Base-by-base conservation (phyloP, 2,888 invertebrate species). In the Drosophila mayaguana region DNA sequence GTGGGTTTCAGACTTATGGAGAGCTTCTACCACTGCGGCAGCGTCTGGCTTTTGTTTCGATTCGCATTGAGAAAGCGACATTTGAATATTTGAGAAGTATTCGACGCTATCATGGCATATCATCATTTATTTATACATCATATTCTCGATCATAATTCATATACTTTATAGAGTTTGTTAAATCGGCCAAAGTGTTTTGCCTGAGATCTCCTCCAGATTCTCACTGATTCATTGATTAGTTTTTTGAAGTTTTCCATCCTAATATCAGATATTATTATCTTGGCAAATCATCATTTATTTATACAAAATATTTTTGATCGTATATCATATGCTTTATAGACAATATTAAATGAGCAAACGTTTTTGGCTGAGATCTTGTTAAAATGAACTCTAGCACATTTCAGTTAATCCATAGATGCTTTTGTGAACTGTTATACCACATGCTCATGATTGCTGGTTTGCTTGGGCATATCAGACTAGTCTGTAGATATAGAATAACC, bases 61-160 rank as follows among this genome's bases (percentile, higher is more conserved):
- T 25, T 53, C 53, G 53, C 53, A 53, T 36, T 38, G 53, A 54
- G 54, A 54, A 54, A 54, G 54, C 54, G n/a, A 9, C 16, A 54
- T 54, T 54, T 54, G 18, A 54, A 54, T 54, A 51, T 54, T 54
- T 25, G 18, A 40, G 3, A 25, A 36, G 16, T 2, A 53, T 36
- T 22, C 22, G 12, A 54, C 40, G 14, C 38, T 12, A 14, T 38
- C 54, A n/a, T 18, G 25, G 22, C 53, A 38, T 54, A 54, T 54
- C 54, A 54, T 25, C 54, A 54, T 25, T 54, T 54, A 54, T 54
- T 38, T 54, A 34, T 54, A 54, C n/a, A 28, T 18, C 40, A 40
- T 51, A 14, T 40, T 53, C 22, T 22, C 9, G 2, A 9, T 0
- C 36, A 54, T 40, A 18, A n/a, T 2, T n/a, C 36, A 53, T 22